A percentile compares a stretch with the other conserved stretches of the same genome.
Evolutionary conservation across 1,140 invertebrate species (phyloP).

Genomic region (Hyles vespertilio): DNA sequence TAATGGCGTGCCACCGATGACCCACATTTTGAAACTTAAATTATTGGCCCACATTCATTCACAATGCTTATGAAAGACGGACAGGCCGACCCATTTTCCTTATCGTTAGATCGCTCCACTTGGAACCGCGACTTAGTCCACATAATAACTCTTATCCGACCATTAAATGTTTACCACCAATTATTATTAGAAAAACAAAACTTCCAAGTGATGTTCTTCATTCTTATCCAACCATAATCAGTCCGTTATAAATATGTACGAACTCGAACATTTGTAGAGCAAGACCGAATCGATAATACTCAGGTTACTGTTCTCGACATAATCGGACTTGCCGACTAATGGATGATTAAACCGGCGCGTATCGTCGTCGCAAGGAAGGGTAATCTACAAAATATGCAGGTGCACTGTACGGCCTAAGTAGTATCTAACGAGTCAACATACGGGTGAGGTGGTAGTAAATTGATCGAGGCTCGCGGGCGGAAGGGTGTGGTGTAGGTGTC

Average conservation of each 20-base stretch:
- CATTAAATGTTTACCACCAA: too few relatives aligned
- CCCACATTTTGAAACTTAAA: conserved; percentile 63
- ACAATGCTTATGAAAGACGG: conserved; percentile 37
- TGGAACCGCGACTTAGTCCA: conserved; percentile 11
- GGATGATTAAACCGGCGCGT: too few relatives aligned
- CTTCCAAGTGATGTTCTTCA: not conserved
- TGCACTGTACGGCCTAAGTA: too few relatives aligned
- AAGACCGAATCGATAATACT: too few relatives aligned
- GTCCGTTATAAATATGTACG: too few relatives aligned
- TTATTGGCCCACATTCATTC: conserved; percentile 53
- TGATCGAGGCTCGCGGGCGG: conserved; percentile 37
- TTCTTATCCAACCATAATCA: too few relatives aligned
- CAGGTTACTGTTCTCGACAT: too few relatives aligned
- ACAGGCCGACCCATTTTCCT: conserved; percentile 53
- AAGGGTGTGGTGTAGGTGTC: conserved; percentile 24
- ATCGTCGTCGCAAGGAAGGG: not conserved
- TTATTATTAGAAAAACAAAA: not conserved
- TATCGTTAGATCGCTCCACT: conserved; percentile 67
- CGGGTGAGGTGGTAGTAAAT: conserved; percentile 18
- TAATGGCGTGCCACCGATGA: conserved; percentile 58
- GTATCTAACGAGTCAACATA: not conserved
- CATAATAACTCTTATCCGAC: not conserved
- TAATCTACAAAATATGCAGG: not conserved
- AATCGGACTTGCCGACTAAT: too few relatives aligned
- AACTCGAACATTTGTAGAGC: too few relatives aligned